These are phyloP conservation scores for Oncorhynchus nerka DNA, from an alignment of 2,113 vertebrate species.

Conservation along the genomic window DNA sequence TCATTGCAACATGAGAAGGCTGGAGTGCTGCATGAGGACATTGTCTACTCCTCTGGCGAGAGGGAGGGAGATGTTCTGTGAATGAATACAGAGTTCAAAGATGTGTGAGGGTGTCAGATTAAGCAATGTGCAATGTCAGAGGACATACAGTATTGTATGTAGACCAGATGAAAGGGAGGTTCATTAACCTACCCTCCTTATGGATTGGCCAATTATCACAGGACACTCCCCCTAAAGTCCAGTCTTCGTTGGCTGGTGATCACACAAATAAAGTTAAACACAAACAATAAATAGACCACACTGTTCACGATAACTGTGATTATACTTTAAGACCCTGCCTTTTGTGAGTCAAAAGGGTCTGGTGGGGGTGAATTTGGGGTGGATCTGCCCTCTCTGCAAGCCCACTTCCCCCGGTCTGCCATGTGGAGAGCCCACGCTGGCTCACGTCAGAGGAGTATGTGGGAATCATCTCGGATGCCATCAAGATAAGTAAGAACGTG, in stretches of 20 bases:
- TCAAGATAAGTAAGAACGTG: constrained; percentile 92
- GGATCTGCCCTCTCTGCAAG: constrained; percentile 80
- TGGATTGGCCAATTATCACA: background rate
- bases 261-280: background rate
- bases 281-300: background rate
- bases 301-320: background rate
- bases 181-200: background rate
- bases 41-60: too few species aligned
- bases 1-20: background rate
- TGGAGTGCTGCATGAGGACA: too few species aligned
- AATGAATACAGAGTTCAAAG: background rate
- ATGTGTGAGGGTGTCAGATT: background rate
- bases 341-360: constrained; percentile 63
- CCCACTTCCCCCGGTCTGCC: constrained; percentile 82
- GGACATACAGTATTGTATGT: too few species aligned
- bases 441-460: constrained; percentile 83
- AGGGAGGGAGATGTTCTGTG: background rate
- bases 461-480: constrained; percentile 82
- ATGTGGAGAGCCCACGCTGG: constrained; percentile 74
- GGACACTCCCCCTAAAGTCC: background rate
- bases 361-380: constrained; percentile 80
- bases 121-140: background rate
- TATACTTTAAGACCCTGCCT: constrained; percentile 71
- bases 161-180: background rate
- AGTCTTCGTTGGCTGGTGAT: constrained; percentile 5